Conservation (phyloP, 2,888 invertebrate genomes). For the Dolichopus griseipennis region DNA sequence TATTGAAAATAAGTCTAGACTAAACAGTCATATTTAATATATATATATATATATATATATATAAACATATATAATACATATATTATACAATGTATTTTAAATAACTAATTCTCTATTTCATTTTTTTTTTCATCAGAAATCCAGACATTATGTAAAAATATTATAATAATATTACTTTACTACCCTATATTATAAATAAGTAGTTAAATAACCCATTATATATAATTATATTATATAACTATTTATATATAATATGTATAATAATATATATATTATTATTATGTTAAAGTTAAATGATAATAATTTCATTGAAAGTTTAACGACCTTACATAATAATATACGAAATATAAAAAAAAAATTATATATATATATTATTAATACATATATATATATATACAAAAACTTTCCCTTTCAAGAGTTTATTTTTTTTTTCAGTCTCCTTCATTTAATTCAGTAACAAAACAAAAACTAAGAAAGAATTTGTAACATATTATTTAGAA, state of each 20-base stretch:
- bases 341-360: background rate
- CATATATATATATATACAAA: too few species aligned
- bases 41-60: background rate
- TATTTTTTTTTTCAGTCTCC: too few species aligned
- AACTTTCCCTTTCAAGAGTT: conserved; percentile 18
- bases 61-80: too few species aligned
- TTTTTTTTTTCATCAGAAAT: too few species aligned
- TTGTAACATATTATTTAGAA: conserved; percentile 7
- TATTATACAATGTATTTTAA: too few species aligned
- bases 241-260: background rate
- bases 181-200: too few species aligned
- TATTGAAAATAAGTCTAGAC: background rate
- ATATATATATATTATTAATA: too few species aligned
- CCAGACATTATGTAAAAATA: too few species aligned
- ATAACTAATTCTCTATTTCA: too few species aligned
- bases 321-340: conserved; percentile 18
- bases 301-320: conserved; percentile 25
- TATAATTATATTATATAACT: too few species aligned
- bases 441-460: conserved; percentile 14
- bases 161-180: too few species aligned
- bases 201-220: too few species aligned
- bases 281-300: conserved; percentile 23
- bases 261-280: background rate
- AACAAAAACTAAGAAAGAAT: conserved; percentile 15
- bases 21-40: background rate